Evolutionary conservation across 1,140 invertebrate species (phyloP), one percentile per base, ranked within the genome.

Genomic region (Danaus plexippus): DNA sequence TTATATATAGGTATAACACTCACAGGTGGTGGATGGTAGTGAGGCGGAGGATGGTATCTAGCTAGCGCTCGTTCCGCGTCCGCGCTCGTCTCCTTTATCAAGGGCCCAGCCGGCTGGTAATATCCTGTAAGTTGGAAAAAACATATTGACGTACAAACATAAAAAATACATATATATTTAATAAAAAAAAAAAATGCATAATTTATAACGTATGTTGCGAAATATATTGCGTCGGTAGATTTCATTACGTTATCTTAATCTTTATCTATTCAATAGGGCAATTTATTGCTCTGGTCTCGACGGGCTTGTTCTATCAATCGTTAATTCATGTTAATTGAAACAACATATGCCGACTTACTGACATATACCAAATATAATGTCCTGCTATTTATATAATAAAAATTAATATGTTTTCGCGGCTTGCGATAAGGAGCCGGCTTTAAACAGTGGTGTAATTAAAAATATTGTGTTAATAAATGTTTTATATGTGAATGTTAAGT

Each of bases 81-180:
- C 58, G 84, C 68, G 54, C 80, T 67, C 73, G 73, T 70, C 59
- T 88, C 80, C 61, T 85, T 89, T 77, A 95, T 95, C 85, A 95
- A 89, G 69, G 94, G 94, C 65, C 94, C 94, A 73, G 94, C 94
- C 72, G 94, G 94, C 88, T 95, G 94, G 90, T 95, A 95, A 82
- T 95, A 95, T 75, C 94, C 94, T 95, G 89, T 12, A 69, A 32
- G 22, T 83, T 61, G 75, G 76, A 52, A 11, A 56, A 3, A 57
- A 48, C 12, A 54, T 15, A 15, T 41, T 7, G 11, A 45, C n/a
- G 11, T 42, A 42, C 10, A 41, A 51, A 51, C 9, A 4, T 13
- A 51, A n/a, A 15, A 15, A 15, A 15, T 15, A 1, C 15, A 15
- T 15, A 15, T 15, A 15, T 15, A 15, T 15, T 15, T 15, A 15